phyloP scores from a whole-genome alignment of 2,888 invertebrate genomes.

The Drosophila imparisetae region DNA sequence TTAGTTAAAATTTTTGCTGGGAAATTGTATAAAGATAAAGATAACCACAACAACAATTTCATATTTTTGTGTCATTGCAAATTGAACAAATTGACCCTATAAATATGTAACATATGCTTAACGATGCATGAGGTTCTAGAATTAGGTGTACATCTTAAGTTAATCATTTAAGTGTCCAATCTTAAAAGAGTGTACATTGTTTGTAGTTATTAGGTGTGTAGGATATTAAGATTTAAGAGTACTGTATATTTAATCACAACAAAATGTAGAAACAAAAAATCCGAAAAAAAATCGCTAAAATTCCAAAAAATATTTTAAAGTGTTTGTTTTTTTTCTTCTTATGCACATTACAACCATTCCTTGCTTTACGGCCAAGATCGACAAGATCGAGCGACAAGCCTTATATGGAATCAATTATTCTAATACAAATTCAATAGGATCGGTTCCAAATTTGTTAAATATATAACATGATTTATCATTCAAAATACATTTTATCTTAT shows the following conservation, averaged over 20 bases:
- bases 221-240: conserved; percentile 59
- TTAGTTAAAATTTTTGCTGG: conserved; percentile 31
- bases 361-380: too few relatives aligned
- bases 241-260: conserved; percentile 64
- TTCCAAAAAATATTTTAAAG: conserved; percentile 39
- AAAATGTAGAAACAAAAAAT: conserved; percentile 48
- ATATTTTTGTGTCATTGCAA: conserved; percentile 12
- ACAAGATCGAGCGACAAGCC: too few relatives aligned
- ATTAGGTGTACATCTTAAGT: conserved; percentile 69
- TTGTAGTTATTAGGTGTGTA: conserved; percentile 72
- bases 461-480: too few relatives aligned
- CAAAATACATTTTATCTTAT: too few relatives aligned
- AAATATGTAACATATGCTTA: conserved; percentile 47
- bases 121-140: conserved; percentile 77
- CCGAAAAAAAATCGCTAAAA: conserved; percentile 46
- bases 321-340: conserved; percentile 8
- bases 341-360: neutral
- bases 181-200: conserved; percentile 72
- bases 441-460: too few relatives aligned
- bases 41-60: conserved; percentile 22
- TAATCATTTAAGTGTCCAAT: conserved; percentile 65
- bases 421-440: too few relatives aligned
- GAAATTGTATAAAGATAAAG: conserved; percentile 28
- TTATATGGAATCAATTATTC: too few relatives aligned
- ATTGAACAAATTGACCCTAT: conserved; percentile 40